Evolutionary conservation across 2,113 vertebrate genomes (phyloP).

Genomic region (Recurvirostra avosetta): DNA sequence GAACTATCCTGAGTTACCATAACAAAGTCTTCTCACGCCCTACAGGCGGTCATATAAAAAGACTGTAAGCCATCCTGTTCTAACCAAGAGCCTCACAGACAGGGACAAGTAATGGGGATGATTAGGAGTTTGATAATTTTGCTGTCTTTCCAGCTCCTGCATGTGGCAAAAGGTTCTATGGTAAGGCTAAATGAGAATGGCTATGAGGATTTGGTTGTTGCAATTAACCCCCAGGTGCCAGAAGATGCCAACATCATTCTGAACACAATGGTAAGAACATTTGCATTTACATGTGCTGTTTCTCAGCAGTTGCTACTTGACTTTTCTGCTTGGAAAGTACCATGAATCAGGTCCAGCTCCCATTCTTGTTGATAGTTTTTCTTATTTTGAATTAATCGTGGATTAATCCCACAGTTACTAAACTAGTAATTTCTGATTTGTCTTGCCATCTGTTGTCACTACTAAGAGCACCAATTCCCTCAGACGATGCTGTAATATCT

Average conservation of each 20-base stretch:
- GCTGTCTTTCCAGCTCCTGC: conserved; percentile 27
- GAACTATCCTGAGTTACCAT: neutral
- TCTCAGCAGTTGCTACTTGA: neutral
- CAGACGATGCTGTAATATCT: neutral
- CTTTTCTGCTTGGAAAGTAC: neutral
- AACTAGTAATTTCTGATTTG: neutral
- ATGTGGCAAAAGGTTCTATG: conserved; percentile 14
- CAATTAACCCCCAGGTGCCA: conserved; percentile 61
- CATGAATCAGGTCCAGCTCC: neutral
- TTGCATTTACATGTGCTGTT: neutral
- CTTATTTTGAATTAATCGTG: neutral
- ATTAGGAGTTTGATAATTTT: conserved; percentile 5
- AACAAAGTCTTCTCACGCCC: neutral
- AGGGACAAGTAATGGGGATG: neutral
- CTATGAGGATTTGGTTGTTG: conserved; percentile 71
- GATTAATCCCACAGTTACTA: neutral
- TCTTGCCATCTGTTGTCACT: neutral
- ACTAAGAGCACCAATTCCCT: neutral
- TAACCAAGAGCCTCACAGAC: neutral
- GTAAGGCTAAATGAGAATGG: conserved; percentile 66
- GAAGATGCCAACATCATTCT: conserved; percentile 64
- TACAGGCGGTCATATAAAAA: neutral
- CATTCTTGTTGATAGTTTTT: neutral
- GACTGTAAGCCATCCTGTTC: neutral
- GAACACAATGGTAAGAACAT: conserved; percentile 63